Evolutionary conservation across 2,888 invertebrate species (phyloP).

Genomic region (Drymonia ruficornis): DNA sequence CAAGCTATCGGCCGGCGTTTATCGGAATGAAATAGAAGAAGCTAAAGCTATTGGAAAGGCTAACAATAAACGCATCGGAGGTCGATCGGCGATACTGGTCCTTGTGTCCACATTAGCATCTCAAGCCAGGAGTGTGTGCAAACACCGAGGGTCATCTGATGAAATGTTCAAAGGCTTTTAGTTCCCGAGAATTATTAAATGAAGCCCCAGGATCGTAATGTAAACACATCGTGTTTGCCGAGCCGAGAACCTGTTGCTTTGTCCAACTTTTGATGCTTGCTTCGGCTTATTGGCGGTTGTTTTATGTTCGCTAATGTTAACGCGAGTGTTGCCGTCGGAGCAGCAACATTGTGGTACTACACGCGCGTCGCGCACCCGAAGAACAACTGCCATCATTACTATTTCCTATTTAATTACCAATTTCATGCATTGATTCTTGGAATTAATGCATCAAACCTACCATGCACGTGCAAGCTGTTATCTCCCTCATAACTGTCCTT

Average conservation of each 20-base stretch:
- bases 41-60: slow-evolving; percentile 69
- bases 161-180: slow-evolving; percentile 85
- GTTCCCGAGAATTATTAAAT: slow-evolving; percentile 85
- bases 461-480: too few relatives aligned
- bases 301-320: slow-evolving; percentile 81
- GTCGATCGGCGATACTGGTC: slow-evolving; percentile 83
- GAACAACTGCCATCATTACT: slow-evolving; percentile 38
- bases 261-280: slow-evolving; percentile 79
- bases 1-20: slow-evolving; percentile 65
- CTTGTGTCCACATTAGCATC: slow-evolving; percentile 85
- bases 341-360: slow-evolving; percentile 72
- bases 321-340: slow-evolving; percentile 68
- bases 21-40: slow-evolving; percentile 76
- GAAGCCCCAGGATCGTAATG: slow-evolving; percentile 84
- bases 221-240: slow-evolving; percentile 79
- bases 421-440: slow-evolving; percentile 13
- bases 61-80: slow-evolving; percentile 79
- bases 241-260: slow-evolving; percentile 82
- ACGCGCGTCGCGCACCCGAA: slow-evolving; percentile 21
- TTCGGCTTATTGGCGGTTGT: slow-evolving; percentile 81
- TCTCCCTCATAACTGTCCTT: too few relatives aligned
- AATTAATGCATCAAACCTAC: slow-evolving; percentile 35
- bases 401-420: slow-evolving; percentile 28
- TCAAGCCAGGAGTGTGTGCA: slow-evolving; percentile 82
- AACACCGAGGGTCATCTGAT: slow-evolving; percentile 84